Base-by-base conservation (phyloP, 2,888 invertebrate species). In the Prenolepis imparis region DNA sequence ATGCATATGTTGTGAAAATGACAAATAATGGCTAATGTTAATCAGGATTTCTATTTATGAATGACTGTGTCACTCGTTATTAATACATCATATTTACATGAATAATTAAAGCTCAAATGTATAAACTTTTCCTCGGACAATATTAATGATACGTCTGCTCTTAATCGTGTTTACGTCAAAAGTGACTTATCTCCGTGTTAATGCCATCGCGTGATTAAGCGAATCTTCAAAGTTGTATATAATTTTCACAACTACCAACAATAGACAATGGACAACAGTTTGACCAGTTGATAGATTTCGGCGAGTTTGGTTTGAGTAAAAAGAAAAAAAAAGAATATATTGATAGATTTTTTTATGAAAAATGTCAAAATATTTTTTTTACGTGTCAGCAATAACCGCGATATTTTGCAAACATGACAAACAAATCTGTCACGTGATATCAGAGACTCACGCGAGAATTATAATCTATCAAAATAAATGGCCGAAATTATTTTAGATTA, bases 401-500 rank as follows among this genome's bases (percentile, higher is more conserved):
- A 41, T 68, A 78, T 78, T 78, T 68, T 68, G 11, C 28, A 41
- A 78, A 57, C 77, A 41, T 57, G 77, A 57, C 68, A 67, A 41
- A 67, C 67, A 78, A 68, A 78, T 68, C 68, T 78, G 68, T 57
- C 41, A 32, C 24, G 21, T 18, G 18, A 28, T 57, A 44, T 32
- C 24, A 57, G 41, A 55, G 11, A 21, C 41, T 44, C 0, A 18
- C 32, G 15, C 21, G 32, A 15, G 18, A 78, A 67, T 77, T 77
- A 67, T 77, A 68, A 68, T 70, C 68, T 32, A 28, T 78, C 78
- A 70, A 78, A 78, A 68, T 78, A 70, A 44, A 59, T n/a, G n/a
- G 3, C 39, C 21, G 41, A 68, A 68, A 70, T 78, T 78, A 57
- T 78, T 70, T 68, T 21, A 59, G 32, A 59, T 32, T 4, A 24